Evolutionary conservation across 2,888 invertebrate genomes (phyloP).

Genomic region (Thysanoteuthis rhombus): DNA sequence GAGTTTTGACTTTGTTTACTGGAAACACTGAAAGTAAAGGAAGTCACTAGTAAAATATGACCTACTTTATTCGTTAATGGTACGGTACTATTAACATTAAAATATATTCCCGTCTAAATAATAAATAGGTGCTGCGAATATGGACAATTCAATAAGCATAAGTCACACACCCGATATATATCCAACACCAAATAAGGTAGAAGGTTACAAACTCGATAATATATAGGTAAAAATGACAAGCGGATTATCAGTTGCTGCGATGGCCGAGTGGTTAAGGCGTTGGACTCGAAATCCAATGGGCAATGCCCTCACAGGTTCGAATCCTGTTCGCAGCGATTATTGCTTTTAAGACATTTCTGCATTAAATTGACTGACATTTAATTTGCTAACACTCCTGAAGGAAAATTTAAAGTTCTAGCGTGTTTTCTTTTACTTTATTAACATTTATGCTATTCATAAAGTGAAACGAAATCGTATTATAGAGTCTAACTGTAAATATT

Average conservation of each 20-base stretch:
- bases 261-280: slow-evolving; percentile 12
- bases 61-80: background rate
- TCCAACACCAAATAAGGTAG: no score
- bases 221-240: background rate
- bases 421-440: background rate
- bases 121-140: no score
- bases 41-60: background rate
- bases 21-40: background rate
- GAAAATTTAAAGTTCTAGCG: background rate
- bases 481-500: no score
- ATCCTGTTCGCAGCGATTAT: background rate
- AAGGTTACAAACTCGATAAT: background rate
- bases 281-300: slow-evolving; percentile 12
- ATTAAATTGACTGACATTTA: background rate
- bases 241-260: slow-evolving; percentile 12
- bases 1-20: background rate
- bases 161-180: no score
- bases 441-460: no score
- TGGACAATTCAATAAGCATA: no score
- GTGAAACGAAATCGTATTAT: no score
- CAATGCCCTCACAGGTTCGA: slow-evolving; percentile 12
- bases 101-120: background rate
- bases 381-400: background rate
- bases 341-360: background rate
- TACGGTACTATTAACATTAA: background rate